Evolutionary conservation across 1,140 invertebrate species (phyloP), one percentile per base, ranked within the genome.

Genomic region (Telenomus remus): DNA sequence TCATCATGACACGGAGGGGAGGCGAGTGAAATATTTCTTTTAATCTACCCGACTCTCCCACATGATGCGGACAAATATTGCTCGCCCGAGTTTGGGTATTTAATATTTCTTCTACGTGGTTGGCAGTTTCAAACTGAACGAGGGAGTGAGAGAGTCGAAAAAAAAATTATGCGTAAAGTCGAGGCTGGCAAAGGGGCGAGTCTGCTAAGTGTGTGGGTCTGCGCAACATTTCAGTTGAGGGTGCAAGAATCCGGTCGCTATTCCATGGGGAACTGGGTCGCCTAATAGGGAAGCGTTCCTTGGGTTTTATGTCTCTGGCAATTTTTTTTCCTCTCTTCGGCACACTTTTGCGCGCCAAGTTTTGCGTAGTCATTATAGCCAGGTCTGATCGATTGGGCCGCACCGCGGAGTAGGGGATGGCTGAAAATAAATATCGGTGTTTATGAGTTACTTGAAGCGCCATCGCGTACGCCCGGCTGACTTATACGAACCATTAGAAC

Each of bases 241-340:
- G 60, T 64, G 55, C 47, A 50, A 54, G 60, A 70, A 70, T 60
- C 68, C 66, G 56, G 50, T 39, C 55, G 37, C 56, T 73, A 76
- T 76, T 78, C 76, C 76, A 80, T 65, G 46, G 73, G 80, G 56
- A 79, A 78, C 70, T 81, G 80, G 80, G 76, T 81, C 78, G 73
- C 39, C 73, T 76, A 78, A 78, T 80, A 76, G 76, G 72, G 51
- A 78, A 72, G 64, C 54, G 72, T 54, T 76, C 19, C 65, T 69
- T 60, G 59, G 65, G 64, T 70, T 76, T 76, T 69, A 70, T 70
- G 65, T 76, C 19, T 50, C 54, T 64, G 13, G 50, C 33, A 8
- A 55, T 19, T 53, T 53, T 71, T 37, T 37, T 63, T 49, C 42
- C 55, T 35, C 46, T 19, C 63, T 19, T 7, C 49, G 76, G 70